Base-by-base conservation (phyloP, 2,113 vertebrate genomes). In the Megaceryle torquata region DNA sequence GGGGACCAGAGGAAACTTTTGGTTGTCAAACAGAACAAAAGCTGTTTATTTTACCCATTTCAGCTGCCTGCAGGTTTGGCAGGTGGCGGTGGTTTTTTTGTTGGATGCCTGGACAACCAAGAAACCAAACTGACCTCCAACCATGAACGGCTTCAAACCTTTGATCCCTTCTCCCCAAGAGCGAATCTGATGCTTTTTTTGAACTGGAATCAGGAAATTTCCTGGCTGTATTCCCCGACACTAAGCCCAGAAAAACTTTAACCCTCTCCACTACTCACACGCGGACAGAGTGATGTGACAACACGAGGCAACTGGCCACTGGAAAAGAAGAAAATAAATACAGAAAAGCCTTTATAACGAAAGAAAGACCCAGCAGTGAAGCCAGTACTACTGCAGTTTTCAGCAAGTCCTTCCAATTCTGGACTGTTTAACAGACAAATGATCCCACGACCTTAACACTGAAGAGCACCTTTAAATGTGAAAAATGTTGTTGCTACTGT, bases 181-280 rank as follows among this genome's bases (percentile, higher is more conserved):
- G 77, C 1, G 1, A 91, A 86, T 71, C 35, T 1, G 1, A 92
- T 60, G 91, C 86, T 91, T 89, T 89, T 94, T 86, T 64, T 83
- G 91, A 95, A 83, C 61, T 7, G 74, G 91, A 86, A 82, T 91
- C 92, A 84, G 91, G 87, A 95, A 92, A 89, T 64, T 92, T 92
- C 86, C 77, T 95, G 95, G 96, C 92, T 25, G 31, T 2, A 2
- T 24, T 95, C 89, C 94, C 83, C 5, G 6, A 91, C 72, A 67
- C 25, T 1, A 16, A 86, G 81, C 53, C 20, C 81, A 51, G 90
- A 95, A 46, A 53, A 53, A 13, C 41, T 75, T 93, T 95, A 97
- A 97, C 94, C 84, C 94, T 72, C 60, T 93, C 82, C 74, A 41
- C 24, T 6, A 41, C 65, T 50, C 53, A 37, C 44, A 69, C 33